phyloP scores from a whole-genome alignment of 2,888 invertebrate genomes.

The Ochropleura plecta region DNA sequence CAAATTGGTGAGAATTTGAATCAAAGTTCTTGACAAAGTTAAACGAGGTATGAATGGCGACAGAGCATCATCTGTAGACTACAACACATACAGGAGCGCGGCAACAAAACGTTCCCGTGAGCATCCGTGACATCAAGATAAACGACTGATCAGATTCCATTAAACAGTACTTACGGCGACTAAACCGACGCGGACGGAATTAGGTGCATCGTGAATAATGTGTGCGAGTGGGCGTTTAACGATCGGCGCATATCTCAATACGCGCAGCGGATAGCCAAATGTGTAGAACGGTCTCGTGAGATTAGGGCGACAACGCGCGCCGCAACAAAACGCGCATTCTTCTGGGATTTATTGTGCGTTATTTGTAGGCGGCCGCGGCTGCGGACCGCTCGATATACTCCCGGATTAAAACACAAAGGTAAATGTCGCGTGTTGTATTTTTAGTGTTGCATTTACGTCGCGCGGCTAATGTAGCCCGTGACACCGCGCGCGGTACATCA shows the following conservation, averaged over 20 bases:
- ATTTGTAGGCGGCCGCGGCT: slow-evolving; percentile 70
- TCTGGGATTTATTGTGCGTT: slow-evolving; percentile 78
- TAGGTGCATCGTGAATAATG: slow-evolving; percentile 64
- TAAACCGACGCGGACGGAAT: slow-evolving; percentile 45
- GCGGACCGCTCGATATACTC: slow-evolving; percentile 73
- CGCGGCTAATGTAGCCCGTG: slow-evolving; percentile 70
- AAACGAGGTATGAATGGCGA: slow-evolving; percentile 42
- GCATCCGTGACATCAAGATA: slow-evolving; percentile 48
- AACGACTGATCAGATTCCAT: slow-evolving; percentile 57
- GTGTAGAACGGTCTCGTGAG: slow-evolving; percentile 75
- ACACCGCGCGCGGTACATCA: slow-evolving; percentile 66
- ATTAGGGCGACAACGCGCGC: slow-evolving; percentile 67
- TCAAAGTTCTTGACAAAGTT: slow-evolving; percentile 9
- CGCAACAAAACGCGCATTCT: slow-evolving; percentile 76
- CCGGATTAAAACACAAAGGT: slow-evolving; percentile 80
- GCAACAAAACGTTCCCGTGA: slow-evolving; percentile 19
- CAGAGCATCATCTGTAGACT: background rate
- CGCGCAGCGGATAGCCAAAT: slow-evolving; percentile 69
- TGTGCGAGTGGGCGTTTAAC: slow-evolving; percentile 69
- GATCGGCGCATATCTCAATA: slow-evolving; percentile 66
- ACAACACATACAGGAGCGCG: background rate
- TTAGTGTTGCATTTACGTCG: slow-evolving; percentile 72
- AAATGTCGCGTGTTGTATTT: slow-evolving; percentile 80
- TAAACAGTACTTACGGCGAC: slow-evolving; percentile 40
- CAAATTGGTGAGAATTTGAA: slow-evolving; percentile 6